Base-by-base conservation (phyloP, 2,888 invertebrate genomes). In the Liodrosophila aerea region DNA sequence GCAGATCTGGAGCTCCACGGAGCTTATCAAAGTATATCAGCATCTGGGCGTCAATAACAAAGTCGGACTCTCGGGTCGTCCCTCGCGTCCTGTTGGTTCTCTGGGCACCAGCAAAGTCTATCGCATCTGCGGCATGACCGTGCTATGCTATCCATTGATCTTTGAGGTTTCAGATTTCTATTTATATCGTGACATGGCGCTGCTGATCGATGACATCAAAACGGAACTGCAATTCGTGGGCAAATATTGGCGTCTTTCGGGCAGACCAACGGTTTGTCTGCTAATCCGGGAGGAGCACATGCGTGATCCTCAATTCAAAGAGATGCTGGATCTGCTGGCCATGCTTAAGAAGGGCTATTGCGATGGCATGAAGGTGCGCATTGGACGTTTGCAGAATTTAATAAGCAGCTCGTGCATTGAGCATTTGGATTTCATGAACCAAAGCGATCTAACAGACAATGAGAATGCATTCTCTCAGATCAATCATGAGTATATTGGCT, bases 161-260 rank as follows among this genome's bases (percentile, higher is more conserved):
- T 99, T 99, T 89, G 99, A 99, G 91, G 96, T 98, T n/a, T 98
- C 97, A 0, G 99, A 99, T 89, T 99, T 99, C 91, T 99, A 99
- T 90, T 91, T 98, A 58, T 98, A 98, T 86, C 94, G 98, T 76
- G 99, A 99, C 87, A 98, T 99, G 95, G 97, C 98, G 4, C 91
- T 99, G 46, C 92, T 99, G n/a, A 98, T 99, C 47, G 90, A 99
- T 87, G 98, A 99, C 87, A 98, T 99, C 62, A 98, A 98, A 92
- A 98, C 98, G 12, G 99, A 99, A 88, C 91, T 99, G 47, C 97
- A 97, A 87, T 99, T 99, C 89, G 96, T 99, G 69, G 98, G 98
- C 18, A 95, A 96, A 87, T 98, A 98, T 90, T 99, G 99, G 99
- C 94, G 99, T 57, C 91, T 99, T 40, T 97, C 98, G 0, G 99